These are phyloP conservation scores for Augochlora pura DNA, from an alignment of 1,140 invertebrate genomes.

Conservation along the genomic window DNA sequence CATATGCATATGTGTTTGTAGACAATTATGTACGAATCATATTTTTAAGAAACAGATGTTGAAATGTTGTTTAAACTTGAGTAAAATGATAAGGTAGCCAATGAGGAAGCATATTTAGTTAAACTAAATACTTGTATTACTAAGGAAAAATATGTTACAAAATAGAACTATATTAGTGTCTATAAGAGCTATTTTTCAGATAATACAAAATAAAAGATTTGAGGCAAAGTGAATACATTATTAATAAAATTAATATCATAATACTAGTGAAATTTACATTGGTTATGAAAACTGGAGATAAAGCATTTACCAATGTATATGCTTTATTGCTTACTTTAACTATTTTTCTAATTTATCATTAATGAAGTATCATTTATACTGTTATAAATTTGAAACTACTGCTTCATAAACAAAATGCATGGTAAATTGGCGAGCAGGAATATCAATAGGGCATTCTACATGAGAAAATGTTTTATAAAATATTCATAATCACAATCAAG, in stretches of 20 bases:
- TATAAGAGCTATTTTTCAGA: neutral
- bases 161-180: neutral
- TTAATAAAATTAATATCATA: neutral
- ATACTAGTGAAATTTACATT: neutral
- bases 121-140: neutral
- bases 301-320: constrained; percentile 14
- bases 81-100: neutral
- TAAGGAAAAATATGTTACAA: neutral
- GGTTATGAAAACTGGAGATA: neutral
- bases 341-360: constrained; percentile 32
- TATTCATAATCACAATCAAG: neutral
- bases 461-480: constrained; percentile 58
- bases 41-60: neutral
- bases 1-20: neutral
- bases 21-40: neutral
- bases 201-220: neutral
- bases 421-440: constrained; percentile 49
- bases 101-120: neutral
- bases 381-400: constrained; percentile 4
- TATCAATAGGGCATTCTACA: constrained; percentile 13
- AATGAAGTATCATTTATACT: constrained; percentile 7
- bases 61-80: constrained; percentile 3
- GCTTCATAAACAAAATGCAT: constrained; percentile 45
- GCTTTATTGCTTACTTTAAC: neutral
- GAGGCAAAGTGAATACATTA: neutral